Evolutionary conservation across 2,113 vertebrate species (phyloP).

Genomic region (Tiliqua scincoides): DNA sequence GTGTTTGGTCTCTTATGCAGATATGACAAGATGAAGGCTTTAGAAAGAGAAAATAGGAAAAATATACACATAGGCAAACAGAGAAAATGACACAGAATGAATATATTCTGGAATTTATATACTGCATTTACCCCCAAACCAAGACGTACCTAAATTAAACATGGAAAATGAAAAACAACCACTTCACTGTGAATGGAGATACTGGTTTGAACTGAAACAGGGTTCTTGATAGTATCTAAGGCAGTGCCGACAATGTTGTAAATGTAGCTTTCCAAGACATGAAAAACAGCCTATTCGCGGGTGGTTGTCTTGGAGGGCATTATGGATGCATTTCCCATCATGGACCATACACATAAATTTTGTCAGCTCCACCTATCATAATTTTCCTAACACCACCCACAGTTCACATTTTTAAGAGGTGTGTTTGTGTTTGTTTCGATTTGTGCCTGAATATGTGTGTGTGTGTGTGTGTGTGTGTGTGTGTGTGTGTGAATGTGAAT

Average conservation of each 20-base stretch:
- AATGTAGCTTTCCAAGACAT: background rate
- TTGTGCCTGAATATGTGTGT: background rate
- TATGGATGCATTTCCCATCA: background rate
- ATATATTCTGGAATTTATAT: background rate
- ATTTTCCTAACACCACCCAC: background rate
- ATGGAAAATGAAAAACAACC: background rate
- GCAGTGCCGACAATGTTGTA: background rate
- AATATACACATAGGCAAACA: background rate
- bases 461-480: background rate
- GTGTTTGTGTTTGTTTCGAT: background rate
- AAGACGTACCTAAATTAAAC: background rate
- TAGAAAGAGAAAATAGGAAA: background rate
- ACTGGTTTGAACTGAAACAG: background rate
- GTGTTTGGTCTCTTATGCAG: conserved; percentile 28
- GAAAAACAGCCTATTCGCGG: background rate
- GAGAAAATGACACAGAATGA: background rate
- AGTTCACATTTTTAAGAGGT: background rate
- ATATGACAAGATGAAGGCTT: conserved; percentile 6
- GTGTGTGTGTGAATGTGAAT: background rate
- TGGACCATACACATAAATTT: background rate
- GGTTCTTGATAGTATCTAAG: background rate
- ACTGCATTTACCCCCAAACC: conserved; percentile 15
- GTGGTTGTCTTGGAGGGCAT: background rate
- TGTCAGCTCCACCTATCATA: background rate
- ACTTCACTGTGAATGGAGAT: background rate